These are phyloP conservation scores for Tholera decimalis DNA, from an alignment of 2,888 invertebrate species.

Conservation along the genomic window DNA sequence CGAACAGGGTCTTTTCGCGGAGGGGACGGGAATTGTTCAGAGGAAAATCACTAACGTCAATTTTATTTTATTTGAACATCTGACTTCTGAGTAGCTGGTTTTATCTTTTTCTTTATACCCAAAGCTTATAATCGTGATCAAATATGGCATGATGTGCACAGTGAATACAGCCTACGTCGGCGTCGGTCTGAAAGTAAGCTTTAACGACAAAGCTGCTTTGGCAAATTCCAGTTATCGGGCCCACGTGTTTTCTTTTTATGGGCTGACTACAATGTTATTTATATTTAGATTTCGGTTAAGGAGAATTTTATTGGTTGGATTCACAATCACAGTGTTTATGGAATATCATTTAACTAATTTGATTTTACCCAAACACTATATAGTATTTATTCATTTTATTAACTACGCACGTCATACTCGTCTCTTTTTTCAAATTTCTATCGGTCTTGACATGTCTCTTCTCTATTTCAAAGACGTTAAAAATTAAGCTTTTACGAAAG, in stretches of 20 bases:
- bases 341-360: constrained; percentile 1
- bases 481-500: constrained; percentile 75
- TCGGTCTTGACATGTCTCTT: constrained; percentile 43
- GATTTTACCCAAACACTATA: no score
- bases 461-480: constrained; percentile 62
- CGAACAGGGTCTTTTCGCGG: no score
- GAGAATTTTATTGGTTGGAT: constrained; percentile 17
- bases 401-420: no score
- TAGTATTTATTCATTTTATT: no score
- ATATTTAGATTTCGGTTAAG: constrained; percentile 39
- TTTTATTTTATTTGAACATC: constrained; percentile 7
- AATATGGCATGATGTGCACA: constrained; percentile 44
- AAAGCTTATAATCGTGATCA: constrained; percentile 31
- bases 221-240: constrained; percentile 56
- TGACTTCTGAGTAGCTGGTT: not conserved
- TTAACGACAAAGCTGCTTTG: constrained; percentile 58
- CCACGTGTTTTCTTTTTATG: constrained; percentile 59
- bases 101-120: constrained; percentile 11
- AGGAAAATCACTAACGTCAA: not conserved
- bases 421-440: constrained; percentile 8
- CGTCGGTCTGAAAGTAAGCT: constrained; percentile 49
- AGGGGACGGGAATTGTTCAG: not conserved
- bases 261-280: constrained; percentile 44
- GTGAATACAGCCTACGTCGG: constrained; percentile 58
- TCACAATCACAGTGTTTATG: constrained; percentile 4